A percentile compares a stretch with the other conserved stretches of the same genome.
These are phyloP conservation scores for Xiphorhynchus elegans DNA, from an alignment of 2,113 vertebrate species.

Conservation along the genomic window DNA sequence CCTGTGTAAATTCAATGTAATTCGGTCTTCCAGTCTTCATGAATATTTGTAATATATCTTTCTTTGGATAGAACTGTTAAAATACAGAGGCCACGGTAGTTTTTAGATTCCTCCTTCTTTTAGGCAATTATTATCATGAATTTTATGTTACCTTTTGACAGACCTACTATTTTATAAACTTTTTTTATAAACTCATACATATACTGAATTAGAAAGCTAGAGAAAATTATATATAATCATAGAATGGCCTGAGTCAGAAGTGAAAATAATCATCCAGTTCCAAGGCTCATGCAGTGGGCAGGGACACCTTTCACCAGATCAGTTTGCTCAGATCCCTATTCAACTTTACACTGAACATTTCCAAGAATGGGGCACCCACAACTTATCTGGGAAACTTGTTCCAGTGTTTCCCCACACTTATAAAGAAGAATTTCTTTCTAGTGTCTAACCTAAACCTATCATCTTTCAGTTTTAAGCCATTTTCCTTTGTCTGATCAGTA, in stretches of 20 bases:
- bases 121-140: not conserved
- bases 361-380: not conserved
- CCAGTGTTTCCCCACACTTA: not conserved
- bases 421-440: not conserved
- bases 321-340: fast-evolving
- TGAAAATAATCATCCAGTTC: not conserved
- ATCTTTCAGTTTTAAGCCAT: not conserved
- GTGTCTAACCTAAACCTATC: not conserved
- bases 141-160: not conserved
- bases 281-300: not conserved
- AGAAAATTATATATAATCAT: not conserved
- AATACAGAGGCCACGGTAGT: not conserved
- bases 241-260: not conserved
- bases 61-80: not conserved
- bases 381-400: not conserved
- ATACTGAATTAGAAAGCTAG: not conserved
- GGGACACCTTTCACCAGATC: not conserved
- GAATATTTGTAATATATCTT: not conserved
- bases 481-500: not conserved
- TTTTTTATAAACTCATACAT: not conserved
- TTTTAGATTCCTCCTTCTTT: not conserved
- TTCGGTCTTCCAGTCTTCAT: not conserved
- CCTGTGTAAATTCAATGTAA: not conserved
- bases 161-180: not conserved
- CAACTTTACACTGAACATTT: not conserved